Evolutionary conservation across 2,113 vertebrate genomes (phyloP).

Genomic region (Sapajus apella): DNA sequence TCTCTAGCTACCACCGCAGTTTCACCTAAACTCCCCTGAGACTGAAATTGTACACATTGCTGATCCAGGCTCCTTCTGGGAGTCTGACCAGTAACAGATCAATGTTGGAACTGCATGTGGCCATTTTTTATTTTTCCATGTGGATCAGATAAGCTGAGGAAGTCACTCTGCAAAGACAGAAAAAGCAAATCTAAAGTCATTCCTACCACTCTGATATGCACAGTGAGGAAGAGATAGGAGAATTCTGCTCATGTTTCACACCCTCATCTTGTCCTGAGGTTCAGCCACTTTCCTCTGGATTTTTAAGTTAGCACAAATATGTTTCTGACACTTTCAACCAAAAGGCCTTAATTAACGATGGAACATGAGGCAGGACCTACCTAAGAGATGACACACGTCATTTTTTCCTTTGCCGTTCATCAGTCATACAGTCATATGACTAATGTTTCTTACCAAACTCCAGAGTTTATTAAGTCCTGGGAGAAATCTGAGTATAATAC

Average conservation of each 20-base stretch:
- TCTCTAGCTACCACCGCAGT: fast-evolving
- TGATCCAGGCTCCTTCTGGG: background rate
- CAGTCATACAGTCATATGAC: fast-evolving
- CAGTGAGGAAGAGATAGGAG: background rate
- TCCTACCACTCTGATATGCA: too few relatives aligned
- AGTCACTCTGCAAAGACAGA: background rate
- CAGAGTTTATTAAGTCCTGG: too few relatives aligned
- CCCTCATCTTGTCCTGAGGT: background rate
- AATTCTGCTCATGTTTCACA: background rate
- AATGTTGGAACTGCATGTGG: background rate
- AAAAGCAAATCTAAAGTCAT: too few relatives aligned
- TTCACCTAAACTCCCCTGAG: background rate
- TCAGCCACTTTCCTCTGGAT: too few relatives aligned
- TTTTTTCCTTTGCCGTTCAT: too few relatives aligned
- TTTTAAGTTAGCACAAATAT: too few relatives aligned
- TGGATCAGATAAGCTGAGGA: background rate
- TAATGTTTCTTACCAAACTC: too few relatives aligned
- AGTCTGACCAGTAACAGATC: too few relatives aligned
- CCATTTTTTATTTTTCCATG: background rate
- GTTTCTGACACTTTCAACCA: background rate
- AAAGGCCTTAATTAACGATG: too few relatives aligned
- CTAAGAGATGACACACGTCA: fast-evolving
- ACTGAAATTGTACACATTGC: background rate
- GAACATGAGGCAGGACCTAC: background rate
- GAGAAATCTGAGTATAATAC: background rate